Conservation (phyloP, 2,888 invertebrate species). For the Mechanitis mazaeus region DNA sequence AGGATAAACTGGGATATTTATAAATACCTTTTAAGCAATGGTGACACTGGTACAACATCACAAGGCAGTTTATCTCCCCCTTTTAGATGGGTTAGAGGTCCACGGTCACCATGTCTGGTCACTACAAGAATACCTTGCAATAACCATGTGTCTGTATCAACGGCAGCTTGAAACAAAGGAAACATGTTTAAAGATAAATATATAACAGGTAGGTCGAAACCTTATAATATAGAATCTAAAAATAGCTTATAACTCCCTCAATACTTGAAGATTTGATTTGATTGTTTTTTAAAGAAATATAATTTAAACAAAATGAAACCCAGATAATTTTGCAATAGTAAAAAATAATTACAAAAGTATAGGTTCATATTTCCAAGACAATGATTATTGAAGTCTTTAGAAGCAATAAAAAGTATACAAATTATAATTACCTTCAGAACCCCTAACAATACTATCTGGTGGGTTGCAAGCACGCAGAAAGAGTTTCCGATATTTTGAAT, state of each 20-base stretch:
- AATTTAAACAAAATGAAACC: too few relatives aligned
- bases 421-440: constrained; percentile 81
- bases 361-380: too few relatives aligned
- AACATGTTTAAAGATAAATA: constrained; percentile 1
- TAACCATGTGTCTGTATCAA: constrained; percentile 76
- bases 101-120: constrained; percentile 92
- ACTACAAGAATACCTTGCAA: constrained; percentile 85
- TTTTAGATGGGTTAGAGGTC: constrained; percentile 88
- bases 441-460: constrained; percentile 80
- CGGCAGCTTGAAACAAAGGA: constrained; percentile 44
- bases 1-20: too few relatives aligned
- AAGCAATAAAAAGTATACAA: neutral
- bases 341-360: too few relatives aligned
- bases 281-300: too few relatives aligned
- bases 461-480: constrained; percentile 83
- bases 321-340: too few relatives aligned
- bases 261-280: too few relatives aligned
- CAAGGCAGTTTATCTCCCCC: constrained; percentile 88
- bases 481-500: constrained; percentile 79
- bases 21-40: constrained; percentile 36
- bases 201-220: neutral
- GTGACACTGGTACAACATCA: constrained; percentile 67
- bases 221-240: neutral
- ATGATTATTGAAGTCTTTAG: too few relatives aligned
- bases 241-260: too few relatives aligned